These are phyloP conservation scores for Oryzias woworae DNA, from an alignment of 2,113 vertebrate species.

Conservation along the genomic window DNA sequence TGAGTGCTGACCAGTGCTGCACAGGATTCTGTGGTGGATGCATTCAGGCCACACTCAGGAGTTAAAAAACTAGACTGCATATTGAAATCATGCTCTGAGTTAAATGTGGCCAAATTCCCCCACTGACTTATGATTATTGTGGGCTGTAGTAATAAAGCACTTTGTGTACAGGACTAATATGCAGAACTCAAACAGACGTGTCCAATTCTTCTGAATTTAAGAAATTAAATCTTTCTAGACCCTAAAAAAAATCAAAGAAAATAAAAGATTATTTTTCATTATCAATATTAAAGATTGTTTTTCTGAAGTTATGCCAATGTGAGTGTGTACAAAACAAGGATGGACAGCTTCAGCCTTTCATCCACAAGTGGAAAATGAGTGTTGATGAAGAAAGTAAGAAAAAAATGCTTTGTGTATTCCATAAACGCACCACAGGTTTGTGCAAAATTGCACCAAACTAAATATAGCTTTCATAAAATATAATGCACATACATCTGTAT, in stretches of 20 bases:
- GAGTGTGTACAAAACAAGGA: slow-evolving; percentile 3
- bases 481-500: slow-evolving; percentile 39
- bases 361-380: slow-evolving; percentile 17
- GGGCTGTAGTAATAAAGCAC: slow-evolving; percentile 58
- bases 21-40: slow-evolving; percentile 18
- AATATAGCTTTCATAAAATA: slow-evolving; percentile 37
- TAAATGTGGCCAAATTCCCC: slow-evolving; percentile 6
- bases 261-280: no score
- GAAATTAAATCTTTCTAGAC: slow-evolving; percentile 10
- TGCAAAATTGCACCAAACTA: slow-evolving; percentile 25
- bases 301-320: not conserved
- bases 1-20: slow-evolving; percentile 25
- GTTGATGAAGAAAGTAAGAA: no score
- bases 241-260: not conserved
- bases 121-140: slow-evolving; percentile 17
- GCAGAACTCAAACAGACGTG: slow-evolving; percentile 20
- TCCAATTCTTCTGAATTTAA: slow-evolving; percentile 4
- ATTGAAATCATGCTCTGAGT: slow-evolving; percentile 5
- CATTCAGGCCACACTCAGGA: not conserved
- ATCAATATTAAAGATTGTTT: no score
- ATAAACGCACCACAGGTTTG: slow-evolving; percentile 15
- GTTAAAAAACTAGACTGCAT: slow-evolving; percentile 4
- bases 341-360: slow-evolving; percentile 12
- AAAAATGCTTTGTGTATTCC: no score
- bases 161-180: slow-evolving; percentile 48